These are phyloP conservation scores for Chelonus formosanus DNA, from an alignment of 2,888 invertebrate species.

Conservation along the genomic window DNA sequence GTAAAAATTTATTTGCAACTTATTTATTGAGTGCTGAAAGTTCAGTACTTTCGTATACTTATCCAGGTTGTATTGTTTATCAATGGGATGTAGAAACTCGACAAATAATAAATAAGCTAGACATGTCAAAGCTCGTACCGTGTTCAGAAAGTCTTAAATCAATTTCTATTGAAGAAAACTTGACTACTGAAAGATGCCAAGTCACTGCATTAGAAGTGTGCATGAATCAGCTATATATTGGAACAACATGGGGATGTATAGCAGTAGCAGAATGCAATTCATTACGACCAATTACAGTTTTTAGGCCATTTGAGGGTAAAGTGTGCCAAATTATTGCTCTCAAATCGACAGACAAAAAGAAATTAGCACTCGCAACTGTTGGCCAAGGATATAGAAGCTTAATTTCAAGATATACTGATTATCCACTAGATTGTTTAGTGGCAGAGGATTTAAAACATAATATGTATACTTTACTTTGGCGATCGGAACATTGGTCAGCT, in stretches of 20 bases:
- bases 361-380: slow-evolving; percentile 76
- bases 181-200: slow-evolving; percentile 80
- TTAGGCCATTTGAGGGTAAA: slow-evolving; percentile 88
- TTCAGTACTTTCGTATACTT: slow-evolving; percentile 81
- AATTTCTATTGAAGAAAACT: slow-evolving; percentile 87
- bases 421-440: slow-evolving; percentile 62
- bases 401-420: slow-evolving; percentile 72
- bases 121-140: slow-evolving; percentile 91
- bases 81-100: slow-evolving; percentile 82
- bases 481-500: slow-evolving; percentile 75
- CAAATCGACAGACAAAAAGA: slow-evolving; percentile 64
- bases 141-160: slow-evolving; percentile 92
- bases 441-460: slow-evolving; percentile 63
- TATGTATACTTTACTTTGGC: slow-evolving; percentile 77
- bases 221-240: slow-evolving; percentile 79
- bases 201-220: slow-evolving; percentile 66
- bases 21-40: slow-evolving; percentile 74
- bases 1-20: slow-evolving; percentile 74
- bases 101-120: slow-evolving; percentile 79
- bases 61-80: slow-evolving; percentile 88
- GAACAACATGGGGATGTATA: slow-evolving; percentile 95
- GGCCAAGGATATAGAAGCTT: slow-evolving; percentile 87
- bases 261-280: slow-evolving; percentile 85
- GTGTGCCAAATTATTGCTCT: slow-evolving; percentile 67
- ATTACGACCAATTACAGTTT: slow-evolving; percentile 89